Conservation (phyloP, 2,888 invertebrate species). For the Perizoma flavofasciatum region DNA sequence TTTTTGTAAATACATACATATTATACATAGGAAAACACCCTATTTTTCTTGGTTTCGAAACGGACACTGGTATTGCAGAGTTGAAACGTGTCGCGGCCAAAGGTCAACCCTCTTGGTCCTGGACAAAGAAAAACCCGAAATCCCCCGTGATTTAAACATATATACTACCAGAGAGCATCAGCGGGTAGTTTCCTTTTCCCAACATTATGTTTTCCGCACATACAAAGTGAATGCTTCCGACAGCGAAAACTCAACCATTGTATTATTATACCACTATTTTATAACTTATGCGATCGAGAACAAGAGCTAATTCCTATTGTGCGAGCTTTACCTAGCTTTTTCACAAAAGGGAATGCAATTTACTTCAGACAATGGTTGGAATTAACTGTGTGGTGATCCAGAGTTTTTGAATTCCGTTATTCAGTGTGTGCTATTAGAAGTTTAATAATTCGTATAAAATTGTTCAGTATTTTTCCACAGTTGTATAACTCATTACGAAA, state of each 20-base stretch:
- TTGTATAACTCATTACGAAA: too few relatives aligned
- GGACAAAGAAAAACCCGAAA: neutral
- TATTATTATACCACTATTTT: conserved; percentile 23
- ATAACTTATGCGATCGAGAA: conserved; percentile 27
- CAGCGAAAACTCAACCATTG: conserved; percentile 34
- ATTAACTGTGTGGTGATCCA: conserved; percentile 50
- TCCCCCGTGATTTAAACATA: conserved; percentile 11
- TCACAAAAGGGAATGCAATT: conserved; percentile 52
- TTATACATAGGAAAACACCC: too few relatives aligned
- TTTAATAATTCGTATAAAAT: conserved; percentile 4
- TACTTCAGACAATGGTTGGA: conserved; percentile 53
- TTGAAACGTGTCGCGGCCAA: too few relatives aligned
- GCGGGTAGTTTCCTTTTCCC: conserved; percentile 36
- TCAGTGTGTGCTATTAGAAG: conserved; percentile 24
- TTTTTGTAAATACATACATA: too few relatives aligned
- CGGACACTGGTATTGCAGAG: too few relatives aligned
- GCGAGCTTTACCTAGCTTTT: conserved; percentile 41
- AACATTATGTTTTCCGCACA: conserved; percentile 42
- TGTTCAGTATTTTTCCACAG: conserved; percentile 1
- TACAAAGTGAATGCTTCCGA: conserved; percentile 35
- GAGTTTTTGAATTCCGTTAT: conserved; percentile 41
- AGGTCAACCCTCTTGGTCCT: too few relatives aligned
- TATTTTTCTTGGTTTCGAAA: too few relatives aligned
- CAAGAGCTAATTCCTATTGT: conserved; percentile 39
- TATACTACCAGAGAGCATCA: conserved; percentile 24